Conservation (phyloP, 2,113 vertebrate species). For the Diphyllodes magnificus region DNA sequence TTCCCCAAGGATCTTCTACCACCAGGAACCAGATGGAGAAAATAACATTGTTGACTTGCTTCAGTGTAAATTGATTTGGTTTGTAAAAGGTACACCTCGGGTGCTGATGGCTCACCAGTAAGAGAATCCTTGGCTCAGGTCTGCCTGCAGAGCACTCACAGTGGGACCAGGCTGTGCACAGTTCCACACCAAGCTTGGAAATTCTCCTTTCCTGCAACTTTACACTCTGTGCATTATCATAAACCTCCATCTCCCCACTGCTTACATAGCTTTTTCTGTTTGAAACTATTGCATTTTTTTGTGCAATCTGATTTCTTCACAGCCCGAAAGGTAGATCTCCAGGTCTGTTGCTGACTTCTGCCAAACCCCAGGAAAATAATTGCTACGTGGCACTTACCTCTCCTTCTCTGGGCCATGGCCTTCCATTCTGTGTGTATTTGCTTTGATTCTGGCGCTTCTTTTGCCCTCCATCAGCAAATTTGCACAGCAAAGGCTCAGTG, state of each 20-base stretch:
- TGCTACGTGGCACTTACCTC: conserved; percentile 80
- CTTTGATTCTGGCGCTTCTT: conserved; percentile 98
- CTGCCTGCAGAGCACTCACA: neutral
- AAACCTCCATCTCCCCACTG: neutral
- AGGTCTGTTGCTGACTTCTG: neutral
- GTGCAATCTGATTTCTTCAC: neutral
- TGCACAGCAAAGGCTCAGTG: conserved; percentile 96
- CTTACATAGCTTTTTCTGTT: neutral
- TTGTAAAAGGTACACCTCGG: neutral
- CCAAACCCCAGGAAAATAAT: conserved; percentile 5
- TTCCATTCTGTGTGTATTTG: conserved; percentile 96
- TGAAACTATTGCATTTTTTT: neutral
- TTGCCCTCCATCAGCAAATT: conserved; percentile 97
- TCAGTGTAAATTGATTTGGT: neutral
- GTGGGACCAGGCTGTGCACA: neutral
- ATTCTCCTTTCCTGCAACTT: neutral
- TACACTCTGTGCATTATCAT: neutral
- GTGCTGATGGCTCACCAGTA: neutral
- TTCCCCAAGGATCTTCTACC: neutral
- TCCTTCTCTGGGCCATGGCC: conserved; percentile 95
- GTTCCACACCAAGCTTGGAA: neutral
- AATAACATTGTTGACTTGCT: neutral
- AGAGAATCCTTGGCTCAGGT: neutral
- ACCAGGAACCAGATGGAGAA: neutral
- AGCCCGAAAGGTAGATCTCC: neutral